A percentile compares a stretch with the other conserved stretches of the same genome.
These are phyloP conservation scores for Merodon equestris DNA, from an alignment of 2,888 invertebrate genomes.

Conservation along the genomic window DNA sequence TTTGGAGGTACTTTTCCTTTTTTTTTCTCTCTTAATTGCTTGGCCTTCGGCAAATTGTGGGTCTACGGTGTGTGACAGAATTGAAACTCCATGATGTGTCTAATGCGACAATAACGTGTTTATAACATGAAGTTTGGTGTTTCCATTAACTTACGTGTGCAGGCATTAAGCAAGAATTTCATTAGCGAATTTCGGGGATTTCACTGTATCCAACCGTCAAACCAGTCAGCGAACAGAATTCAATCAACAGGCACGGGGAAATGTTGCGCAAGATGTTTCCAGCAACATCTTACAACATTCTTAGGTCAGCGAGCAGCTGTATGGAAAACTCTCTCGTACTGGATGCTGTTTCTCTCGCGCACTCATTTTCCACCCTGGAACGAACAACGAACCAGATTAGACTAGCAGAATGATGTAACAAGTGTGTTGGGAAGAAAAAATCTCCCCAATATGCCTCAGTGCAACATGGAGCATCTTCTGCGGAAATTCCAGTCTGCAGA, in stretches of 20 bases:
- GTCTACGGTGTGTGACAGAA: no score
- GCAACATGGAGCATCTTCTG: constrained; percentile 10
- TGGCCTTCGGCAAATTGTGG: no score
- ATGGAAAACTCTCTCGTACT: neutral
- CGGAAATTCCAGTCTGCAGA: constrained; percentile 34
- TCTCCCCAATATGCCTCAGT: constrained; percentile 38
- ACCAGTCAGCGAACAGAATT: neutral
- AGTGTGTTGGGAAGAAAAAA: constrained; percentile 39
- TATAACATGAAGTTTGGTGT: neutral
- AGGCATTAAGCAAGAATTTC: neutral
- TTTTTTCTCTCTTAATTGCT: no score
- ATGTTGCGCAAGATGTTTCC: constrained; percentile 27
- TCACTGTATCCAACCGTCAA: constrained; percentile 20
- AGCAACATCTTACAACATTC: no score
- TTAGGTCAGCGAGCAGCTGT: no score
- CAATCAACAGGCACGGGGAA: constrained; percentile 50
- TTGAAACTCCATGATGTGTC: neutral
- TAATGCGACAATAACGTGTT: neutral
- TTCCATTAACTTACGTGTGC: neutral
- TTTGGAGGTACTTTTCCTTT: no score
- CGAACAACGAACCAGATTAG: neutral
- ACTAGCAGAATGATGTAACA: constrained; percentile 57
- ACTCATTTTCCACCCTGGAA: constrained; percentile 27
- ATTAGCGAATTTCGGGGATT: neutral
- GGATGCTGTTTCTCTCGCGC: constrained; percentile 15